phyloP scores from a whole-genome alignment of 2,888 invertebrate species.

The Asteroscopus sphinx region DNA sequence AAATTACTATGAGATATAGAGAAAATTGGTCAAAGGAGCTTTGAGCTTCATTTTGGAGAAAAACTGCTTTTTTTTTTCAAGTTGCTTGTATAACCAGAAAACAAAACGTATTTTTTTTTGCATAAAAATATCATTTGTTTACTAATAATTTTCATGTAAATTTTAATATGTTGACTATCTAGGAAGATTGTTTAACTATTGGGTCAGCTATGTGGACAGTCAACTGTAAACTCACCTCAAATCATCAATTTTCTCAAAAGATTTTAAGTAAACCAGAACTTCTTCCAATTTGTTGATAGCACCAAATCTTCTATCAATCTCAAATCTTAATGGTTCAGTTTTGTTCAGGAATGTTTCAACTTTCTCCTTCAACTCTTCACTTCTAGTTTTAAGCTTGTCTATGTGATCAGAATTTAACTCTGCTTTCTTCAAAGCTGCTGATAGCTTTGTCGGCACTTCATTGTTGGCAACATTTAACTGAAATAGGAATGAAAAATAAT shows the following conservation, averaged over 20 bases:
- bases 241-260: constrained; percentile 92
- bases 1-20: too few relatives aligned
- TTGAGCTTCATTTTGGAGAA: too few relatives aligned
- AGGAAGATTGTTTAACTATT: too few relatives aligned
- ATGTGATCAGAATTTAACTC: constrained; percentile 88
- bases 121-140: too few relatives aligned
- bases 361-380: constrained; percentile 78
- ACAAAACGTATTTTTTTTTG: too few relatives aligned
- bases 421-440: constrained; percentile 91
- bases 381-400: constrained; percentile 83
- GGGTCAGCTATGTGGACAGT: too few relatives aligned
- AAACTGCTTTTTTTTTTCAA: too few relatives aligned
- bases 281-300: constrained; percentile 88
- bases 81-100: too few relatives aligned
- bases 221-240: constrained; percentile 91
- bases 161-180: too few relatives aligned
- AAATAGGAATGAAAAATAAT: constrained; percentile 36
- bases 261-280: constrained; percentile 91
- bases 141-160: too few relatives aligned
- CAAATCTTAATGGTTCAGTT: constrained; percentile 80
- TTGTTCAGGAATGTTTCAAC: constrained; percentile 78
- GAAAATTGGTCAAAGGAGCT: too few relatives aligned
- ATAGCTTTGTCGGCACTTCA: constrained; percentile 91
- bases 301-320: constrained; percentile 82
- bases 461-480: constrained; percentile 91